Base-by-base conservation (phyloP, 2,113 vertebrate species). In the Azemiops feae region DNA sequence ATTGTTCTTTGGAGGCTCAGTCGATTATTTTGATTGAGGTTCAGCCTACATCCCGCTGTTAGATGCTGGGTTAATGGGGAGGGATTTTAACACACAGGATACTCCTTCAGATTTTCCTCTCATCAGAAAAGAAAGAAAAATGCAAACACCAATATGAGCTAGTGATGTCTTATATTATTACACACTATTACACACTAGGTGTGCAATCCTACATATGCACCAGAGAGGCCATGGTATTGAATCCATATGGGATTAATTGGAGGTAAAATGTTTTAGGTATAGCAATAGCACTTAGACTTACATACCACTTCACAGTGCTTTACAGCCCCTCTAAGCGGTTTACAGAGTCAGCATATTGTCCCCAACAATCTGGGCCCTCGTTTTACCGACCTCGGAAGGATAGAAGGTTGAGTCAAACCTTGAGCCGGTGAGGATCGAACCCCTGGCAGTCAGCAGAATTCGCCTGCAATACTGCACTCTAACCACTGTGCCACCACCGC, bases 1-100 rank as follows among this genome's bases (percentile, higher is more conserved):
- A 98, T 98, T 98, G 98, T 98, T 98, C 98, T 98, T 98, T 92
- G 96, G 98, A 98, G 98, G 97, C 97, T 97, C 97, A 97, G 97
- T 97, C 96, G 97, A 97, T 98, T 98, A 98, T 98, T 98, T 98
- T 97, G 97, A 98, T 97, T 98, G 98, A 97, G 97, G 97, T 97
- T 97, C 97, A 97, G 97, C 97, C 97, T 97, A 97, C 98, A 97
- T 98, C 98, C 98, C 97, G 97, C 98, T 98, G 98, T 97, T 98
- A 98, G 98, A 98, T 97, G 97, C 97, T 96, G 97, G 98, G 97
- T 98, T 98, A 98, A 98, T 98, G 97, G 97, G 97, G 96, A 97
- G 97, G 98, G 97, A 96, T 96, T 98, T 97, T 98, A 98, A 98
- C 97, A 97, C 97, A 97, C 97, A 97, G 97, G 98, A 98, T 97